These are phyloP conservation scores for Linnaemya vulpina DNA, from an alignment of 2,888 invertebrate species.

Conservation along the genomic window DNA sequence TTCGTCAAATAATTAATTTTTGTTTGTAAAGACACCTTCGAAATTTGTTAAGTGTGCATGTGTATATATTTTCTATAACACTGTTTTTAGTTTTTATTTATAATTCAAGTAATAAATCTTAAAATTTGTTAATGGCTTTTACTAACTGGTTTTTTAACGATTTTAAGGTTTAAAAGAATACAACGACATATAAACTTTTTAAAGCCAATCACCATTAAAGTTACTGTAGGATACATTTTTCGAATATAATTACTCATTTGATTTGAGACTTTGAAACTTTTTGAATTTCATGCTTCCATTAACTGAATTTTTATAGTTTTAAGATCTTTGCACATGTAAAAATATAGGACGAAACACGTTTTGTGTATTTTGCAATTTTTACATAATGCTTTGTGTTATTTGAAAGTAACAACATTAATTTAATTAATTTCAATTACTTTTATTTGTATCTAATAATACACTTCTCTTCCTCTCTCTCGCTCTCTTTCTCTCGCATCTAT, in stretches of 20 bases:
- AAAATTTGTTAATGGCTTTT: neutral
- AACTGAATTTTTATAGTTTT: neutral
- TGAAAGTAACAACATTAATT: neutral
- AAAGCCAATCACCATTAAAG: neutral
- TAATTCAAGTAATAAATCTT: neutral
- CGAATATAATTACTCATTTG: neutral
- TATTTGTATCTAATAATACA: conserved; percentile 21
- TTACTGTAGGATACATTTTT: neutral
- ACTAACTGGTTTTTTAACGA: conserved; percentile 8
- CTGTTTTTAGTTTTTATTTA: neutral
- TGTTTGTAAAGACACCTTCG: neutral
- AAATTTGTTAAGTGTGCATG: neutral
- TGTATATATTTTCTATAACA: neutral
- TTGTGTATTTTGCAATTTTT: neutral
- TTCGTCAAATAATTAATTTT: neutral
- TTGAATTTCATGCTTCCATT: neutral
- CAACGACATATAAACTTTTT: neutral
- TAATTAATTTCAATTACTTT: conserved; percentile 26
- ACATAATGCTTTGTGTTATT: no score
- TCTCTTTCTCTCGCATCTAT: neutral
- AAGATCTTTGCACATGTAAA: no score
- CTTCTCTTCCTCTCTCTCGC: neutral
- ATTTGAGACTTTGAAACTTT: neutral
- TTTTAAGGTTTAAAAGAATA: neutral
- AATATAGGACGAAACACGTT: no score